phyloP scores from a whole-genome alignment of 2,888 invertebrate species.

The Mythimna vitellina region DNA sequence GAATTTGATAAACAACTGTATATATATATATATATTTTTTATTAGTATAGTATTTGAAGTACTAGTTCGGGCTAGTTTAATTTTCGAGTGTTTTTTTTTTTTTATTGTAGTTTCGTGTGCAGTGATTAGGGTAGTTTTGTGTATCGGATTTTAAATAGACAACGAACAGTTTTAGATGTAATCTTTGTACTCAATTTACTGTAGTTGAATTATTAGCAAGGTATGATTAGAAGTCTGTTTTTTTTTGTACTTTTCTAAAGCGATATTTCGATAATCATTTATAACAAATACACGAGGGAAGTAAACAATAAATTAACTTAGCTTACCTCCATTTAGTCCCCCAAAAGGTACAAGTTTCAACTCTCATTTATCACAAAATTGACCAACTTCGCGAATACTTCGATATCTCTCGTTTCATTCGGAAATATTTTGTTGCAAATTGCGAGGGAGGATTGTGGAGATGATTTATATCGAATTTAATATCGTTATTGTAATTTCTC shows the following conservation, averaged over 20 bases:
- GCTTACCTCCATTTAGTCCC: slow-evolving; percentile 64
- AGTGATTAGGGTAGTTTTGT: slow-evolving; percentile 56
- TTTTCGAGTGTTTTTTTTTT: slow-evolving; percentile 38
- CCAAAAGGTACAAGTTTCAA: slow-evolving; percentile 70
- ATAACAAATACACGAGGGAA: neutral
- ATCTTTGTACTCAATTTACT: slow-evolving; percentile 23
- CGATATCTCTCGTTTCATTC: slow-evolving; percentile 63
- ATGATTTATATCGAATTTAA: slow-evolving; percentile 52
- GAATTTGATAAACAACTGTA: slow-evolving; percentile 34
- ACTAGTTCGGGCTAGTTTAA: slow-evolving; percentile 46
- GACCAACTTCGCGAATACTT: slow-evolving; percentile 72
- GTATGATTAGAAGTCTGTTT: slow-evolving; percentile 16
- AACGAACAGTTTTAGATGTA: slow-evolving; percentile 29
- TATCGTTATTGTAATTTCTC: slow-evolving; percentile 45
- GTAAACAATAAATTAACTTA: slow-evolving; percentile 47
- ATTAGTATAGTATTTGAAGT: slow-evolving; percentile 22
- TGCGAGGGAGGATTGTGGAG: slow-evolving; percentile 44
- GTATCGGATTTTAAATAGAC: slow-evolving; percentile 43
- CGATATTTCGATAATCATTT: slow-evolving; percentile 47
- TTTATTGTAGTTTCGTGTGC: slow-evolving; percentile 48
- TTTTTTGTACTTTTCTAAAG: slow-evolving; percentile 20
- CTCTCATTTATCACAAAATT: slow-evolving; percentile 79
- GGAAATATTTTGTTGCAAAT: slow-evolving; percentile 61
- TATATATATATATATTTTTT: slow-evolving; percentile 1
- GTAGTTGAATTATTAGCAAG: slow-evolving; percentile 29